phyloP scores from a whole-genome alignment of 2,888 invertebrate species.

The Hypolimnas misippus region DNA sequence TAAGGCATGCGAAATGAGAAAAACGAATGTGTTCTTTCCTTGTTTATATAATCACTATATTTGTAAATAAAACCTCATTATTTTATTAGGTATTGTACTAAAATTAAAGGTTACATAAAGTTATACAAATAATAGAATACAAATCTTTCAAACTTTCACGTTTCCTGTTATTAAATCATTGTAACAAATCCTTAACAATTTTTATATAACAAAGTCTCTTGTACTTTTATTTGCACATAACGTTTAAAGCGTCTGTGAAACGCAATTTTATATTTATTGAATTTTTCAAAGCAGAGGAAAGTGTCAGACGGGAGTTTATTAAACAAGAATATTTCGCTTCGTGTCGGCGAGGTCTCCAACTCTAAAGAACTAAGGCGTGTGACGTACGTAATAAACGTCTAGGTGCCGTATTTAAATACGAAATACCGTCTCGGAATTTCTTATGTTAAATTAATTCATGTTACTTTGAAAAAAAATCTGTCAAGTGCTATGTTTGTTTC shows the following conservation, averaged over 20 bases:
- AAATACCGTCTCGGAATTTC: constrained; percentile 32
- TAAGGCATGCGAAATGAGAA: no score
- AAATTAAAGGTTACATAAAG: no score
- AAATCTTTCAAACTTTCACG: not conserved
- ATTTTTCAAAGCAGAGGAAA: constrained; percentile 22
- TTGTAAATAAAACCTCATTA: no score
- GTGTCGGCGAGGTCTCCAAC: constrained; percentile 18
- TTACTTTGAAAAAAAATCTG: constrained; percentile 25
- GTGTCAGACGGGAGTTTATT: constrained; percentile 29
- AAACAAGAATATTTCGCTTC: constrained; percentile 19
- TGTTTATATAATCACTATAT: no score
- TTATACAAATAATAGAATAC: no score
- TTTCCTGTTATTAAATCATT: not conserved
- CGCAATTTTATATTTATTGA: constrained; percentile 30
- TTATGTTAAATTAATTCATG: constrained; percentile 22
- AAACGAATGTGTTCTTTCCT: no score
- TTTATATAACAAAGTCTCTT: not conserved
- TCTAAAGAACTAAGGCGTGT: constrained; percentile 28
- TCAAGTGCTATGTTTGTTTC: constrained; percentile 17
- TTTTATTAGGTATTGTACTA: no score
- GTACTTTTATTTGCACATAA: not conserved
- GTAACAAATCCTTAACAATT: not conserved
- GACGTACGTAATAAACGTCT: constrained; percentile 37
- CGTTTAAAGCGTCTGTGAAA: constrained; percentile 11
- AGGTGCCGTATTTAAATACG: constrained; percentile 33